A percentile compares a stretch with the other conserved stretches of the same genome.
phyloP scores from a whole-genome alignment of 2,797 vertebrate genomes.

The Sciurus carolinensis region DNA sequence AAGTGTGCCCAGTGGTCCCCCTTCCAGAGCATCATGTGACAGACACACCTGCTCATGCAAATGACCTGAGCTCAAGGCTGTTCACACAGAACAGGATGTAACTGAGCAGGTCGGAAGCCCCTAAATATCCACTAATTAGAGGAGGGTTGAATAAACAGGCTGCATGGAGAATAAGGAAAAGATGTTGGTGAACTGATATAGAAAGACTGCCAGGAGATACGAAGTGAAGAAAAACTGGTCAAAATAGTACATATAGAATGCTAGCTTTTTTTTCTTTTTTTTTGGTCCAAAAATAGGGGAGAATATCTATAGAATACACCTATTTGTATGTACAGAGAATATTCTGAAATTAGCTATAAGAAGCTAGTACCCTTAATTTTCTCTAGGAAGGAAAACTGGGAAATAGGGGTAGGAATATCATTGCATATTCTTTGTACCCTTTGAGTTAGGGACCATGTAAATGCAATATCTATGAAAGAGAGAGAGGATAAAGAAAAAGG shows the following conservation, averaged over 20 bases:
- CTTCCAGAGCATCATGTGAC: background rate
- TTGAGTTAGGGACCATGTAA: background rate
- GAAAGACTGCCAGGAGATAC: background rate
- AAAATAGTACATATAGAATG: background rate
- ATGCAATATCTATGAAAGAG: background rate
- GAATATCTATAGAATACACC: background rate
- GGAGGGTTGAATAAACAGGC: background rate
- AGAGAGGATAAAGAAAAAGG: background rate
- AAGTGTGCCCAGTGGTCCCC: accelerated
- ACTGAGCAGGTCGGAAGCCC: background rate
- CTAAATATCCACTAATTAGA: background rate
- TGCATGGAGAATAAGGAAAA: background rate
- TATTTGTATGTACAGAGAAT: background rate
- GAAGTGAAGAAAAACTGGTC: background rate
- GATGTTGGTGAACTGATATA: background rate
- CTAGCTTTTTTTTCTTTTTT: background rate
- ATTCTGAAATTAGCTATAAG: background rate
- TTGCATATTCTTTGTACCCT: background rate
- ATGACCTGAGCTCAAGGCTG: background rate
- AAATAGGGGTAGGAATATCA: background rate
- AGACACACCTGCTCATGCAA: background rate
- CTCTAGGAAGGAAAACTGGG: background rate
- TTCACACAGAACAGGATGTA: background rate
- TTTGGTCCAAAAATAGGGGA: background rate
- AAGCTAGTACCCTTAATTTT: background rate